Percentiles rank a stretch among this genome's conserved stretches.
Conservation (phyloP, 1,140 invertebrate genomes). For the Atta colombica region DNA sequence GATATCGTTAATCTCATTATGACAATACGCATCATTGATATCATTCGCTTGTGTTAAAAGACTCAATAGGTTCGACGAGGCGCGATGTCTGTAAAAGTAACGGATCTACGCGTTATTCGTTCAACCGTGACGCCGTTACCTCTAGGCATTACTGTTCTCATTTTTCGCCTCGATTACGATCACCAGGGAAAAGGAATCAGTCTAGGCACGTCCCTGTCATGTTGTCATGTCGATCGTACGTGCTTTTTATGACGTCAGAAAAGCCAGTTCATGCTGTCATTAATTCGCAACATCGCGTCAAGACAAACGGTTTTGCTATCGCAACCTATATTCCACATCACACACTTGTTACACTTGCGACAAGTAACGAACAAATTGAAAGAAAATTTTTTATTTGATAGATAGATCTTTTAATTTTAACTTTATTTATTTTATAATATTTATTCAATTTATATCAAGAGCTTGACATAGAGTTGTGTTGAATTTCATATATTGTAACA, state of each 20-base stretch:
- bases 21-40: slow-evolving; percentile 23
- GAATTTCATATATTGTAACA: background rate
- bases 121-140: slow-evolving; percentile 64
- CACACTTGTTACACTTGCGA: background rate
- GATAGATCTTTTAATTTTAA: slow-evolving; percentile 1
- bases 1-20: slow-evolving; percentile 20
- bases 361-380: background rate
- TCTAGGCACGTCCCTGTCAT: background rate
- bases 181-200: slow-evolving; percentile 12
- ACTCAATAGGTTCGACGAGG: slow-evolving; percentile 10
- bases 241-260: slow-evolving; percentile 11
- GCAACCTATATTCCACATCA: slow-evolving; percentile 14
- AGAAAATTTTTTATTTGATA: background rate
- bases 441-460: background rate
- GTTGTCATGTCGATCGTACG: background rate
- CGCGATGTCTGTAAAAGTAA: slow-evolving; percentile 62
- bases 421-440: background rate
- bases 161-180: slow-evolving; percentile 51
- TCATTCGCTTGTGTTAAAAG: background rate
- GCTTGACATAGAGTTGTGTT: background rate
- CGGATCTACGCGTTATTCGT: slow-evolving; percentile 66
- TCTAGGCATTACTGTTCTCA: slow-evolving; percentile 60
- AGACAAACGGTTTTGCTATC: slow-evolving; percentile 15
- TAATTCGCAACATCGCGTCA: slow-evolving; percentile 9
- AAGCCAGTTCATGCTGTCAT: background rate